A percentile compares a stretch with the other conserved stretches of the same genome.
phyloP scores from a whole-genome alignment of 2,888 invertebrate species.

The Automeris io region DNA sequence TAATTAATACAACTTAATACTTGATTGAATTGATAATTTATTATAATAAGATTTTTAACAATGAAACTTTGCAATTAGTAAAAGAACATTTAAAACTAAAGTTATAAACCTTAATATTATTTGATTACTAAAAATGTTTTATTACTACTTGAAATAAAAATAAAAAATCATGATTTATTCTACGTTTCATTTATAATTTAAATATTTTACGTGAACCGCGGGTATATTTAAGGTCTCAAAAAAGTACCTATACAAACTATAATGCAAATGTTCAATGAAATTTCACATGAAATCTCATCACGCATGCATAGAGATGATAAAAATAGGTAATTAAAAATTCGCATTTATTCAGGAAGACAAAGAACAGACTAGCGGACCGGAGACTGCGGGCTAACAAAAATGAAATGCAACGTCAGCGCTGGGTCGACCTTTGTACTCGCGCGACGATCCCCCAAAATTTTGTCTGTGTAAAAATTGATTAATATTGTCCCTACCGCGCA shows the following conservation, averaged over 20 bases:
- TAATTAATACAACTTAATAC: no score
- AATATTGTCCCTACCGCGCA: constrained; percentile 54
- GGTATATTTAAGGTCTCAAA: no score
- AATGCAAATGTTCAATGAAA: constrained; percentile 26
- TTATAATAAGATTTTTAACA: no score
- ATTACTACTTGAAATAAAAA: no score
- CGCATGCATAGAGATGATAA: constrained; percentile 48
- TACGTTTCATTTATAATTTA: no score
- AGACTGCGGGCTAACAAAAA: constrained; percentile 60
- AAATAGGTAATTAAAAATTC: constrained; percentile 55
- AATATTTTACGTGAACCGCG: no score
- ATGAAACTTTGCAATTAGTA: no score
- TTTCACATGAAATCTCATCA: constrained; percentile 34
- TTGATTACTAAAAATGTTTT: no score
- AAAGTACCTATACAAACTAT: not conserved
- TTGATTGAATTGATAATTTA: no score
- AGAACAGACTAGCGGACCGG: constrained; percentile 47
- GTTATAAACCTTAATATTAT: no score
- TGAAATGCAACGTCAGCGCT: constrained; percentile 65
- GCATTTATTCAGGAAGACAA: constrained; percentile 63
- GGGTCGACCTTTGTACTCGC: constrained; percentile 55
- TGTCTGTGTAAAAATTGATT: constrained; percentile 66
- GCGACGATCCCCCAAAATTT: constrained; percentile 51
- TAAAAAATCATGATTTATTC: no score
- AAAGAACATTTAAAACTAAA: no score